Evolutionary conservation across 2,113 vertebrate species (phyloP).

Genomic region (Anseranas semipalmata): DNA sequence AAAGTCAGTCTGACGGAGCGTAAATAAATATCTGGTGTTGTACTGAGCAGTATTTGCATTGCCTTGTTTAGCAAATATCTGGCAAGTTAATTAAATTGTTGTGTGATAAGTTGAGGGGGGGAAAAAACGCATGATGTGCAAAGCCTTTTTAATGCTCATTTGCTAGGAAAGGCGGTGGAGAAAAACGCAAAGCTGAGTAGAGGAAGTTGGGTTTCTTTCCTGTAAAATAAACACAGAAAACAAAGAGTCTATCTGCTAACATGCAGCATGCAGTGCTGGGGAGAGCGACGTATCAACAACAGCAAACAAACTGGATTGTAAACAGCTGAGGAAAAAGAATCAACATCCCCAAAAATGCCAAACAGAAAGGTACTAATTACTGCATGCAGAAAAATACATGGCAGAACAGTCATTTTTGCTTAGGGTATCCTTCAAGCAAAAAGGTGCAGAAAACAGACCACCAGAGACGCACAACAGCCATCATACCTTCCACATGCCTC

Average conservation of each 20-base stretch:
- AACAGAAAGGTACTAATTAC: neutral
- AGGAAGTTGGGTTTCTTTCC: neutral
- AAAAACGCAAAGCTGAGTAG: neutral
- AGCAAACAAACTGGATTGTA: neutral
- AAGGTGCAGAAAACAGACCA: neutral
- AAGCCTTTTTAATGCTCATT: neutral
- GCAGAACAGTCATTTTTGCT: neutral
- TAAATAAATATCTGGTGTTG: neutral
- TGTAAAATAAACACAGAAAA: constrained; percentile 16
- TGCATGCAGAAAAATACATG: neutral
- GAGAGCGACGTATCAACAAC: neutral
- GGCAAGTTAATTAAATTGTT: constrained; percentile 5
- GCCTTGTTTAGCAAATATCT: neutral
- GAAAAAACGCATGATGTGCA: neutral
- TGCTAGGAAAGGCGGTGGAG: neutral
- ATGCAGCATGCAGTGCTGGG: neutral
- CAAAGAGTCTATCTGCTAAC: neutral
- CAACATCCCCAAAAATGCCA: neutral
- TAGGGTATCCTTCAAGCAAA: neutral
- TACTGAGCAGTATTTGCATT: neutral
- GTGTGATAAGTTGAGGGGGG: neutral
- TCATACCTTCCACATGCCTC: constrained; percentile 15
- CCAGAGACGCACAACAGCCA: neutral
- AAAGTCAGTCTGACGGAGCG: fast-evolving
- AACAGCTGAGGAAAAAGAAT: neutral